These are phyloP conservation scores for Neogale vison DNA, from an alignment of 2,113 vertebrate genomes.

Conservation along the genomic window DNA sequence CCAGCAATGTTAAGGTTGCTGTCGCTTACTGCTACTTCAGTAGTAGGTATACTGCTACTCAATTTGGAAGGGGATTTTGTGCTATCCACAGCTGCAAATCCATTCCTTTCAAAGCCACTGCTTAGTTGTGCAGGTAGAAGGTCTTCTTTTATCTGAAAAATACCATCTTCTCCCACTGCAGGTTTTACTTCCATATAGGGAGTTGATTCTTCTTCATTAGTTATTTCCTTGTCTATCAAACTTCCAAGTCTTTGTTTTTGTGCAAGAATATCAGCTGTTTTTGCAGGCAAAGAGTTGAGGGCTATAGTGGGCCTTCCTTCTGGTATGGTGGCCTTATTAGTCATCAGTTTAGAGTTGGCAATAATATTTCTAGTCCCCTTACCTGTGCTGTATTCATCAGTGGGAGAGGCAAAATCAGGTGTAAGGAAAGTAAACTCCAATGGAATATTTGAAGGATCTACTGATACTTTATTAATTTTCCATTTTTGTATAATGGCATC, in stretches of 20 bases:
- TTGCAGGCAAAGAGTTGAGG: background rate
- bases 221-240: background rate
- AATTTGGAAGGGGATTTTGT: background rate
- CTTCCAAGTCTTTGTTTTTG: background rate
- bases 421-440: background rate
- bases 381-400: background rate
- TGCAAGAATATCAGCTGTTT: background rate
- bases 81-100: background rate
- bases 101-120: background rate
- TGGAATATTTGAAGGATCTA: background rate
- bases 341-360: background rate
- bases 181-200: background rate
- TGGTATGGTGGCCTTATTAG: background rate
- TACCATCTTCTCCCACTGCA: background rate
- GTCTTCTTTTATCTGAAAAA: slow-evolving; percentile 3
- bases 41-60: background rate
- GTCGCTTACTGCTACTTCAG: background rate
- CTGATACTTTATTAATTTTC: background rate
- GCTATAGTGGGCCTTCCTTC: background rate
- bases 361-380: background rate
- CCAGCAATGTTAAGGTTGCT: background rate
- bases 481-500: background rate
- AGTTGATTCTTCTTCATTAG: background rate
- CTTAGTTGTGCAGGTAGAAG: background rate
- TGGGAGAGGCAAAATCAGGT: background rate